These are phyloP conservation scores for Drosophila aldrichi DNA, from an alignment of 2,888 invertebrate species.

Conservation along the genomic window DNA sequence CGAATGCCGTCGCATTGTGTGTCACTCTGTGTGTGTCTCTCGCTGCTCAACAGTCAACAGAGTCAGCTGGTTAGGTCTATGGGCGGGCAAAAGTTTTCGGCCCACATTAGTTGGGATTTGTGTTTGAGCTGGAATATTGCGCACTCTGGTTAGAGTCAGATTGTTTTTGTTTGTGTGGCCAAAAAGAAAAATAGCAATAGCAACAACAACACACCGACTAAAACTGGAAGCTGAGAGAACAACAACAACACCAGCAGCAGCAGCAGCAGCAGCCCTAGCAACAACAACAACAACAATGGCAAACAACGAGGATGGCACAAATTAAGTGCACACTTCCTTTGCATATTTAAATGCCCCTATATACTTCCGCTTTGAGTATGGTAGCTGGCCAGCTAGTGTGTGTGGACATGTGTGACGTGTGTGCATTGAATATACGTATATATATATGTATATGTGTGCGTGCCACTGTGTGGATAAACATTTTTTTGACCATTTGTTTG, in stretches of 20 bases:
- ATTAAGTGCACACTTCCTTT: slow-evolving; percentile 80
- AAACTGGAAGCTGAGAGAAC: slow-evolving; percentile 20
- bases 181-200: slow-evolving; percentile 27
- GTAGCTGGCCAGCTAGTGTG: slow-evolving; percentile 34
- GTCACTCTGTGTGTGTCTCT: slow-evolving; percentile 39
- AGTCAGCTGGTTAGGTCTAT: slow-evolving; percentile 66
- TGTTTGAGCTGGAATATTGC: slow-evolving; percentile 76
- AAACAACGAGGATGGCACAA: slow-evolving; percentile 79
- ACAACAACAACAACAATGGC: slow-evolving; percentile 55
- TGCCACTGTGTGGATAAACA: slow-evolving; percentile 48
- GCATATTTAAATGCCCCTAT: slow-evolving; percentile 81
- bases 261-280: slow-evolving; percentile 10
- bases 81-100: slow-evolving; percentile 71
- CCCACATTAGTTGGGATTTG: slow-evolving; percentile 79
- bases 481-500: slow-evolving; percentile 76
- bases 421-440: slow-evolving; percentile 23
- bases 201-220: slow-evolving; percentile 40
- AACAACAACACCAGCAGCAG: slow-evolving; percentile 37
- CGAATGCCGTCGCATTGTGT: slow-evolving; percentile 41
- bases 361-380: slow-evolving; percentile 73
- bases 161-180: slow-evolving; percentile 60
- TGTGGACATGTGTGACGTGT: slow-evolving; percentile 41
- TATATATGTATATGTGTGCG: slow-evolving; percentile 5
- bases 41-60: slow-evolving; percentile 76
- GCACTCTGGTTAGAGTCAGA: slow-evolving; percentile 64